phyloP scores from a whole-genome alignment of 1,140 invertebrate genomes.

The Tetramorium simillimum region DNA sequence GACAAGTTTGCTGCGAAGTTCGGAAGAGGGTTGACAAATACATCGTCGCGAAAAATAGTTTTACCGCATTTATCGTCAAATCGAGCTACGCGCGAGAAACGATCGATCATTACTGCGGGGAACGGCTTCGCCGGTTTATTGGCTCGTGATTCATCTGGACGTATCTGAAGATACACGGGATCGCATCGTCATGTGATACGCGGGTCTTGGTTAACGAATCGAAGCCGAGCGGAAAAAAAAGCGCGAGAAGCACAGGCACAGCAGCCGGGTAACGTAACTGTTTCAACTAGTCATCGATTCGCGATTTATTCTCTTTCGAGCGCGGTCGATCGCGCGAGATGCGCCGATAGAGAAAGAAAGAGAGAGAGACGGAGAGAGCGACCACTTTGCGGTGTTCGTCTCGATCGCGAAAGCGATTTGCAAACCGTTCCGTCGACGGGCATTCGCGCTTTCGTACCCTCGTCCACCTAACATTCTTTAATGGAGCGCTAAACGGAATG shows the following conservation, averaged over 20 bases:
- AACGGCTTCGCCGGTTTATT: not conserved
- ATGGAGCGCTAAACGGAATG: slow-evolving; percentile 27
- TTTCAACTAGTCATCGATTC: slow-evolving; percentile 69
- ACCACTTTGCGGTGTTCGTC: slow-evolving; percentile 33
- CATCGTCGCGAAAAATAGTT: not conserved
- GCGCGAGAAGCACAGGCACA: not conserved
- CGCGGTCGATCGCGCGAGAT: not conserved
- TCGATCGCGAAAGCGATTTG: slow-evolving; percentile 45
- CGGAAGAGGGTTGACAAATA: not conserved
- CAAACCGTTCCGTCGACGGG: slow-evolving; percentile 12
- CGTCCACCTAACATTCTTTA: slow-evolving; percentile 17
- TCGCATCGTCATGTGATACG: slow-evolving; percentile 11
- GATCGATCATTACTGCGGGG: not conserved
- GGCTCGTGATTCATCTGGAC: not conserved
- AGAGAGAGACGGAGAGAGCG: not conserved
- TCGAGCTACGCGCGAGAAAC: not conserved
- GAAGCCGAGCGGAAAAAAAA: slow-evolving; percentile 8
- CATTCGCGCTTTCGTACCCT: slow-evolving; percentile 29
- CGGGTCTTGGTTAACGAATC: slow-evolving; percentile 29
- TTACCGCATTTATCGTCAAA: not conserved
- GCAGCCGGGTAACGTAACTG: slow-evolving; percentile 56
- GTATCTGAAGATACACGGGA: slow-evolving; percentile 10
- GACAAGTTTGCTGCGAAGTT: not conserved
- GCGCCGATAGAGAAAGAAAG: not conserved
- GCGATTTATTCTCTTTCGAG: slow-evolving; percentile 50